Evolutionary conservation across 1,140 invertebrate species (phyloP), one percentile per base, ranked within the genome.

Genomic region (Mesaphorura yosii): DNA sequence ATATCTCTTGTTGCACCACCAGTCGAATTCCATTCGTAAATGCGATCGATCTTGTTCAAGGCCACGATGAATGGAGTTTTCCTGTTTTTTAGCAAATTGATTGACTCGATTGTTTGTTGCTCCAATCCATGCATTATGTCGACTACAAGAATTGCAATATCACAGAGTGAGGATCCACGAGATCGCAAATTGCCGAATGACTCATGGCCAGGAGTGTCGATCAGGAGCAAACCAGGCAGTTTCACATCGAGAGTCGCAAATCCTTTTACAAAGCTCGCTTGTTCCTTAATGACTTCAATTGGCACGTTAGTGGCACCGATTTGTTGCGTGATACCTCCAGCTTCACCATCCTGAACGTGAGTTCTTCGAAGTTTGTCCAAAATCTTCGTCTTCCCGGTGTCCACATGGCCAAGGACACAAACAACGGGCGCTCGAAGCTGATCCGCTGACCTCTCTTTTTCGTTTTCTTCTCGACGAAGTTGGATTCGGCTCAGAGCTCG

Each of bases 271-370:
- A 91, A 83, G 72, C 82, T 92, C 5, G 88, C 89, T 64, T 95
- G 86, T 58, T 98, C 92, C 67, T 84, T 82, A 60, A 99, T 93
- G 40, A 91, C 90, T 44, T 91, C 84, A 47, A 90, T 84, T 0
- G 96, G 96, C n/a, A 99, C 95, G 73, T 98, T 97, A 3, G 96
- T 98, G 17, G 95, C 95, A 64, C 95, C 95, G 65, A 99, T 99
- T 73, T 99, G 96, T 72, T 99, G 96, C 0, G 96, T 99, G 51
- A 99, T 99, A 59, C 96, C 96, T 58, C 96, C 96, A 27, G 95
- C 95, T 74, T 99, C 96, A 15, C 88, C 88, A 66, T 98, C 94
- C 71, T 99, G 96, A 0, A 99, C 95, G 70, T 96, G 85, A 0
- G 89, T 95, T 34, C 89, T 76, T 26, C 92, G 76, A 31, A 96